A percentile compares a stretch with the other conserved stretches of the same genome.
Conservation (phyloP, 2,888 invertebrate species). For the Ischnura elegans region DNA sequence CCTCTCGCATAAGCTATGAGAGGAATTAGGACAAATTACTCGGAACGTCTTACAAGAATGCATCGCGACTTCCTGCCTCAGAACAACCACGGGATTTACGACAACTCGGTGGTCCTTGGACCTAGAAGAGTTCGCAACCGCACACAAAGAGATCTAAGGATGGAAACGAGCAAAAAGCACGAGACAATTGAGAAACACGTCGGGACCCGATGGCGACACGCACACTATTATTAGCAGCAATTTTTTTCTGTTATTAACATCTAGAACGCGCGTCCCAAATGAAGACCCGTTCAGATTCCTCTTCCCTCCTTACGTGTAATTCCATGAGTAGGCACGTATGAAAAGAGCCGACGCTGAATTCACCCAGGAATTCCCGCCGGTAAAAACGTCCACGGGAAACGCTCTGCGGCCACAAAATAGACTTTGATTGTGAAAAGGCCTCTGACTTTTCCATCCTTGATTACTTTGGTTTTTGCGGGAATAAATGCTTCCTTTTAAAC, state of each 20-base stretch:
- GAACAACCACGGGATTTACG: too few species aligned
- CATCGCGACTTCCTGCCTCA: too few species aligned
- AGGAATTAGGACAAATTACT: too few species aligned
- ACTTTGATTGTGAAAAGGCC: too few species aligned
- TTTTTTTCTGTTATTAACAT: neutral
- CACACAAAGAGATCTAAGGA: neutral
- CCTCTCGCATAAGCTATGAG: too few species aligned
- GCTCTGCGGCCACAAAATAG: too few species aligned
- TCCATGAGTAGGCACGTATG: neutral
- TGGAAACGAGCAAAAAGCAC: neutral
- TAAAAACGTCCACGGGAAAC: neutral
- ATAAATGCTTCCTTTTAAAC: too few species aligned
- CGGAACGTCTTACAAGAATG: too few species aligned
- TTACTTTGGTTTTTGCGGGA: too few species aligned
- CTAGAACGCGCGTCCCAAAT: conserved; percentile 10
- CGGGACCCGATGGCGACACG: neutral
- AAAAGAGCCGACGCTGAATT: neutral
- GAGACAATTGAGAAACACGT: neutral
- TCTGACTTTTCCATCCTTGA: too few species aligned
- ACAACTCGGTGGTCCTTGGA: neutral
- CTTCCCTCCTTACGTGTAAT: neutral
- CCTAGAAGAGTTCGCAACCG: neutral
- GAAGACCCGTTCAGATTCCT: neutral
- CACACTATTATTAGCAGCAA: conserved; percentile 4
- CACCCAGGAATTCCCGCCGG: neutral